Evolutionary conservation across 2,888 invertebrate species (phyloP).

Genomic region (Hyppa rectilinea): DNA sequence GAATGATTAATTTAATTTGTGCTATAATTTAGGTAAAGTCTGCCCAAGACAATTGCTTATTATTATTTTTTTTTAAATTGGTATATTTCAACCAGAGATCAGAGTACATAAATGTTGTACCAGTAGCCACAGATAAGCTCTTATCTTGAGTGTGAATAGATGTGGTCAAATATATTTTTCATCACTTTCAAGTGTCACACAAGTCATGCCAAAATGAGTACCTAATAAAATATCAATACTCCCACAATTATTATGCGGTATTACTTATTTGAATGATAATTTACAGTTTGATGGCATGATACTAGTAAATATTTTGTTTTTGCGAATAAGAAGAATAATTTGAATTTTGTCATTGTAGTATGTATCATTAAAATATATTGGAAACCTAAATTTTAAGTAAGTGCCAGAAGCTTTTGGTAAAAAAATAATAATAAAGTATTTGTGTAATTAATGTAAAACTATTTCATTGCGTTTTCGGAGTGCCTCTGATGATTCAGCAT

Average conservation of each 20-base stretch:
- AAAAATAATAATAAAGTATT: constrained; percentile 34
- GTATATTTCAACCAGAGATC: constrained; percentile 14
- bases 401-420: constrained; percentile 44
- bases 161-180: background rate
- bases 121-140: background rate
- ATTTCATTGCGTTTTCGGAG: background rate
- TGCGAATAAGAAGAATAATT: constrained; percentile 34
- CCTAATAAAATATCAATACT: constrained; percentile 24
- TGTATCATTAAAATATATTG: constrained; percentile 28
- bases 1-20: constrained; percentile 80
- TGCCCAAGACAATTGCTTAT: constrained; percentile 41
- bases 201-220: constrained; percentile 26
- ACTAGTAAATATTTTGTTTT: constrained; percentile 27
- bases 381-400: constrained; percentile 44
- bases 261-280: constrained; percentile 14
- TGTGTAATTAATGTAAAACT: constrained; percentile 27
- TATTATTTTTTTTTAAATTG: constrained; percentile 43
- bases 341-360: constrained; percentile 12
- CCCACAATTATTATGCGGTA: constrained; percentile 20
- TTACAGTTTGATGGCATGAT: constrained; percentile 17
- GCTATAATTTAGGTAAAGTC: constrained; percentile 46
- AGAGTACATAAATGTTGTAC: constrained; percentile 1
- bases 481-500: constrained; percentile 1
- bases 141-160: constrained; percentile 6
- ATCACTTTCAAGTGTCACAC: background rate